Evolutionary conservation across 37 sponge, comb jelly and placozoan genomes (phyloP), one percentile per base, ranked within the genome.

Genomic region (Cliona cf. orientalis): DNA sequence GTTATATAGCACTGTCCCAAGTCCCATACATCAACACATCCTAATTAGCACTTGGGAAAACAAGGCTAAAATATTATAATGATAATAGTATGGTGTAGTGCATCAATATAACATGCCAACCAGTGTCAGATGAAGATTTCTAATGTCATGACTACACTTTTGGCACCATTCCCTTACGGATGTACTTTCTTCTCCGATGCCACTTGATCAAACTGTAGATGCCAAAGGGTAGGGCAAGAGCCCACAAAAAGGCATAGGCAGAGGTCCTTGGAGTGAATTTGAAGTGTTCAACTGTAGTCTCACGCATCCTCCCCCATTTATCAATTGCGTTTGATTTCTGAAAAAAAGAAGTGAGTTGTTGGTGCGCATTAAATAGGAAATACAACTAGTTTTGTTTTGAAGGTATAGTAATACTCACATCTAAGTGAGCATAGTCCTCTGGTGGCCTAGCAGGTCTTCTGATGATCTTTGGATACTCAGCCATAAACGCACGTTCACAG

Each of bases 241-340:
- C 89, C 93, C 93, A 93, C 14, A 93, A 11, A 3, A 88, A 3
- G 21, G 74, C 70, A 68, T 79, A 82, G 58, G 66, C 35, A 1
- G 86, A 67, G 29, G 82, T 86, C 42, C 65, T 75, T 25, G 86
- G 88, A 26, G 93, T 89, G 61, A 88, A 84, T 65, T 82, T 88
- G 82, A 93, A 93, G 78, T 93, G 89, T 17, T 85, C 76, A 4
- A 44, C 45, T 4, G 93, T 88, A 1, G 56, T 85, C 53, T 93
- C 93, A 17, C 93, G 66, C 89, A 93, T 93, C 34, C 67, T 60
- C 2, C 86, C 86, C 93, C 93, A 93, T 37, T 62, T 85, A 43
- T 93, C 93, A 32, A 93, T 64, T 3, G 93, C 93, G 9, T 86
- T 26, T 21, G 86, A 85, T 9, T 83, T 41, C 91, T 91, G 29